Conservation (phyloP, 2,888 invertebrate genomes). For the Tholera decimalis region DNA sequence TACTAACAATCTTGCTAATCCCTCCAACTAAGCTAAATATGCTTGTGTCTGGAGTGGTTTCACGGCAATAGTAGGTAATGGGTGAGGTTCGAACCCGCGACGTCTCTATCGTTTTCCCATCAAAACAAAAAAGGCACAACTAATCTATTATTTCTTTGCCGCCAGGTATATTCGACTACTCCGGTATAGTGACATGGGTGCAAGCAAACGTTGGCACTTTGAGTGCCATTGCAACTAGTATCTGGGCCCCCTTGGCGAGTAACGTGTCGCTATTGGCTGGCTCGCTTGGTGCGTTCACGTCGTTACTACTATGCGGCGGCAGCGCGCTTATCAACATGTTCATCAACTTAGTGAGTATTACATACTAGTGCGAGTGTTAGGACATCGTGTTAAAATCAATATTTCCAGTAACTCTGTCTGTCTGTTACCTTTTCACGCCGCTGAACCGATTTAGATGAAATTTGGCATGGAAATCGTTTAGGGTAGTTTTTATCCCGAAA, state of each 20-base stretch:
- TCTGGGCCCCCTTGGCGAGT: constrained; percentile 98
- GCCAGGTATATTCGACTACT: constrained; percentile 93
- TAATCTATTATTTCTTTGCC: not conserved
- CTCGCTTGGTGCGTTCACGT: constrained; percentile 96
- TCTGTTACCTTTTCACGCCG: not conserved
- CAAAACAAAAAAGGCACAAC: too few species aligned
- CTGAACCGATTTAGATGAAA: too few species aligned
- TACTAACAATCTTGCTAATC: too few species aligned
- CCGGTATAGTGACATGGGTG: constrained; percentile 95
- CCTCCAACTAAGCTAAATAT: too few species aligned
- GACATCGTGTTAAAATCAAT: not conserved
- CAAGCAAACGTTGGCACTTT: constrained; percentile 98
- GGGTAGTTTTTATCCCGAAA: too few species aligned
- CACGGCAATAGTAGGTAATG: too few species aligned
- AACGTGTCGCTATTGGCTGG: constrained; percentile 97
- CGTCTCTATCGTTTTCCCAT: too few species aligned
- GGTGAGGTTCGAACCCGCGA: too few species aligned
- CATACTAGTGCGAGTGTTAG: not conserved
- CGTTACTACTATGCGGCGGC: constrained; percentile 96
- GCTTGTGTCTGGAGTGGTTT: too few species aligned
- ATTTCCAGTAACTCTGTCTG: not conserved
- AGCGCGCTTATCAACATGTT: constrained; percentile 97
- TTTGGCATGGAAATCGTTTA: too few species aligned
- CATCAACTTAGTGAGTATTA: constrained; percentile 93
- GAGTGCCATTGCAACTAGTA: constrained; percentile 95